A percentile compares a stretch with the other conserved stretches of the same genome.
Conservation (phyloP, 2,113 vertebrate species). For the Scortum barcoo region DNA sequence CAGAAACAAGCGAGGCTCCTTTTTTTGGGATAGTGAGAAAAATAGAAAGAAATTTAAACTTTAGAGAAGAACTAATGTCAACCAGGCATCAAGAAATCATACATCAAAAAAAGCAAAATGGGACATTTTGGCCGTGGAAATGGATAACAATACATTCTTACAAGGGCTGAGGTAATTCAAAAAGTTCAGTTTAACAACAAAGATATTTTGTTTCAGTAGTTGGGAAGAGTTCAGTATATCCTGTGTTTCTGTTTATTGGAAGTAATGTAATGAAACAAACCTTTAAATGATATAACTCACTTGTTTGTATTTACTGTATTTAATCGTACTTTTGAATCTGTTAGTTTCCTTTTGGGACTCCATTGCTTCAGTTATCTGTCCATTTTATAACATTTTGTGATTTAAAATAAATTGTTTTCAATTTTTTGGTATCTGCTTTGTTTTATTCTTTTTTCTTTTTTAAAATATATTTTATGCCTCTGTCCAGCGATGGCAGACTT, state of each 20-base stretch:
- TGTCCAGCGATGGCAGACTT: no score
- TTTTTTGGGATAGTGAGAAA: not conserved
- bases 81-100: not conserved
- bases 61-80: not conserved
- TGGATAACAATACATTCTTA: not conserved
- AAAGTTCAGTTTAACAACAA: not conserved
- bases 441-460: not conserved
- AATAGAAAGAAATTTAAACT: not conserved
- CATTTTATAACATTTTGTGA: constrained; percentile 80
- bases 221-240: not conserved
- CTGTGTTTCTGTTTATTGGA: not conserved
- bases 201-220: not conserved
- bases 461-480: not conserved
- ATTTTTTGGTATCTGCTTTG: constrained; percentile 57
- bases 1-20: not conserved
- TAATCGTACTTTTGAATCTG: constrained; percentile 58
- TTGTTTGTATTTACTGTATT: constrained; percentile 26
- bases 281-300: constrained; percentile 7
- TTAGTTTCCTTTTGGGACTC: not conserved
- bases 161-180: not conserved
- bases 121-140: not conserved
- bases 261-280: not conserved
- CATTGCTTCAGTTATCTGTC: constrained; percentile 61
- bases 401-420: constrained; percentile 79
- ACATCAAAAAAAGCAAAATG: not conserved